Evolutionary conservation across 2,888 invertebrate species (phyloP).

Genomic region (Pyralis farinalis): DNA sequence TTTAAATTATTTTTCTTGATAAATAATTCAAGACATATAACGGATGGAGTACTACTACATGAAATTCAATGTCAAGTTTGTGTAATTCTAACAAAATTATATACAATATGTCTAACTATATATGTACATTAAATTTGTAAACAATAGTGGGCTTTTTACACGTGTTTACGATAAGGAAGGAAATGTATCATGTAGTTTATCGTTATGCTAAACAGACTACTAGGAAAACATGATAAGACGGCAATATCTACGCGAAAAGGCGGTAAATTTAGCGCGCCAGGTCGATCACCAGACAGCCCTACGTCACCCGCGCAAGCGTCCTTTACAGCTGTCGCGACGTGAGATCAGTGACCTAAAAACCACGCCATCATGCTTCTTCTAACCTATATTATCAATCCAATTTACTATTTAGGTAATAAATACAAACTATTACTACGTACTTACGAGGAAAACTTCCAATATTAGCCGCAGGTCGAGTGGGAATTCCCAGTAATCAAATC

Average conservation of each 20-base stretch:
- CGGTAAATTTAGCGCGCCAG: constrained; percentile 61
- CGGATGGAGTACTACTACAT: too few relatives aligned
- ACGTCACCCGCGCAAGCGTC: constrained; percentile 70
- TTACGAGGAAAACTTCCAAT: constrained; percentile 20
- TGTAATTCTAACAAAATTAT: too few relatives aligned
- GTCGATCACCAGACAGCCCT: constrained; percentile 59
- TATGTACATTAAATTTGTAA: too few relatives aligned
- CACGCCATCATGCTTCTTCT: constrained; percentile 62
- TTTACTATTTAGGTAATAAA: constrained; percentile 9
- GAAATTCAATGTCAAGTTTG: too few relatives aligned
- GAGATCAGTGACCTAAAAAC: constrained; percentile 72
- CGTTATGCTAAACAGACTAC: constrained; percentile 10
- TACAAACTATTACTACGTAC: constrained; percentile 15
- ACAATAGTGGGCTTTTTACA: neutral
- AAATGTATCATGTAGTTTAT: too few relatives aligned
- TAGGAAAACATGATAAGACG: constrained; percentile 26
- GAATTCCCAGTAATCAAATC: constrained; percentile 65
- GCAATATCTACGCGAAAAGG: constrained; percentile 27
- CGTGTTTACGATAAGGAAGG: neutral
- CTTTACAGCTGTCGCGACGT: constrained; percentile 51
- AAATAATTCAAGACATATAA: too few relatives aligned
- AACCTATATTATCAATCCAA: constrained; percentile 43
- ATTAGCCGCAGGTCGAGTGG: constrained; percentile 51
- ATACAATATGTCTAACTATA: too few relatives aligned
- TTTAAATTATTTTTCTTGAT: too few relatives aligned